Conservation (phyloP, 2,888 invertebrate species). For the Coenonympha glycerion region DNA sequence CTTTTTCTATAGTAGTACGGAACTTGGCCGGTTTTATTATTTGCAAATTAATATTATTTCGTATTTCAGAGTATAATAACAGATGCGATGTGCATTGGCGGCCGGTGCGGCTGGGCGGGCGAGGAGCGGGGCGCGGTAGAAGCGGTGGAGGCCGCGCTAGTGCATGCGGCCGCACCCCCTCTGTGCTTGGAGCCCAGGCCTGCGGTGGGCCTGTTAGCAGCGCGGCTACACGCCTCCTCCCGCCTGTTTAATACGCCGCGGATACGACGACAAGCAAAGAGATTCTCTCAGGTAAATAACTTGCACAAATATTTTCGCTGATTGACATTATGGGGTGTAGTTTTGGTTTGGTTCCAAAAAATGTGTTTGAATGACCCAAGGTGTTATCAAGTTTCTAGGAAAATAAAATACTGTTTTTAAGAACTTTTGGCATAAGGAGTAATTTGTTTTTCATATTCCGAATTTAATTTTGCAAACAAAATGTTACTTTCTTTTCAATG, state of each 20-base stretch:
- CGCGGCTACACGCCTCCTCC: slow-evolving; percentile 83
- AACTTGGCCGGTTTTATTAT: too few species aligned
- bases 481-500: too few species aligned
- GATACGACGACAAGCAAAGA: slow-evolving; percentile 83
- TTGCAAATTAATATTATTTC: too few species aligned
- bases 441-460: too few species aligned
- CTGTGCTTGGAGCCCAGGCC: slow-evolving; percentile 93
- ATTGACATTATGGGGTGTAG: not conserved
- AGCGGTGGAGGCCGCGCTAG: slow-evolving; percentile 86
- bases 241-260: slow-evolving; percentile 84
- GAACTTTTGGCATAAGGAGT: too few species aligned
- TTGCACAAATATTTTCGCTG: not conserved
- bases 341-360: too few species aligned
- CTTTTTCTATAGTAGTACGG: too few species aligned
- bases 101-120: slow-evolving; percentile 78
- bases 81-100: slow-evolving; percentile 78
- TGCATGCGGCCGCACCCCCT: slow-evolving; percentile 89
- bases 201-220: slow-evolving; percentile 84
- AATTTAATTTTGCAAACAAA: too few species aligned
- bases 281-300: slow-evolving; percentile 82
- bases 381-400: too few species aligned
- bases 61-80: slow-evolving; percentile 79
- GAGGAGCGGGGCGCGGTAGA: slow-evolving; percentile 81
- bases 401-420: too few species aligned
- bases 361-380: too few species aligned